Evolutionary conservation across 2,797 vertebrate genomes (phyloP), one percentile per base, ranked within the genome.

Genomic region (Acropternis orthonyx): DNA sequence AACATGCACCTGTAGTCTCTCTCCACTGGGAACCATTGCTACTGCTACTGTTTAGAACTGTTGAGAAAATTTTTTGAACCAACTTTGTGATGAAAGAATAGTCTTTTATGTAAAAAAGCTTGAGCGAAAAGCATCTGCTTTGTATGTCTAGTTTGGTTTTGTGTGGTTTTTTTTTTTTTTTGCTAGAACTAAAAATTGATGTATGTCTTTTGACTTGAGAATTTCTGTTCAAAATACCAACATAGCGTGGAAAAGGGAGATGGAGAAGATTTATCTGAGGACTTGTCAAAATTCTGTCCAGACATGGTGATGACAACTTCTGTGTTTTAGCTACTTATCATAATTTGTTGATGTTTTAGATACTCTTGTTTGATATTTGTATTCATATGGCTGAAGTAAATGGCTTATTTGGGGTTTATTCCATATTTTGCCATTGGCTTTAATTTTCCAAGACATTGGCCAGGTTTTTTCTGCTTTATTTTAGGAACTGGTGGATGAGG

Each of bases 231-330:
- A 95, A 96, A 96, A 95, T 92, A 95, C 56, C 80, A 95, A 85
- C 80, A 92, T 86, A 94, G 55, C 71, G 67, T 92, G 71, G 89
- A 79, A 95, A 93, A 93, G 63, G 22, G 89, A 92, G 96, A 94
- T 91, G 74, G 52, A 93, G 93, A 84, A 68, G 84, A 96, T 95
- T 90, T 96, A 94, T 94, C 88, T 90, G 80, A 94, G 88, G 89
- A 95, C 96, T 95, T 96, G 96, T 97, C 95, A 97, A 96, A 95
- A 96, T 96, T 94, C 84, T 96, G 94, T 95, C 96, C 94, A 96
- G 96, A 97, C 94, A 95, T 92, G 94, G 95, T 93, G 95, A 97
- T 96, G 96, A 96, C 96, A 97, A 96, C 89, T 96, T 90, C 94
- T 96, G 93, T 94, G 94, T 97, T 97, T 95, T 95, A 94, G 93